Base-by-base conservation (phyloP, 2,113 vertebrate genomes). In the Taxidea taxus region DNA sequence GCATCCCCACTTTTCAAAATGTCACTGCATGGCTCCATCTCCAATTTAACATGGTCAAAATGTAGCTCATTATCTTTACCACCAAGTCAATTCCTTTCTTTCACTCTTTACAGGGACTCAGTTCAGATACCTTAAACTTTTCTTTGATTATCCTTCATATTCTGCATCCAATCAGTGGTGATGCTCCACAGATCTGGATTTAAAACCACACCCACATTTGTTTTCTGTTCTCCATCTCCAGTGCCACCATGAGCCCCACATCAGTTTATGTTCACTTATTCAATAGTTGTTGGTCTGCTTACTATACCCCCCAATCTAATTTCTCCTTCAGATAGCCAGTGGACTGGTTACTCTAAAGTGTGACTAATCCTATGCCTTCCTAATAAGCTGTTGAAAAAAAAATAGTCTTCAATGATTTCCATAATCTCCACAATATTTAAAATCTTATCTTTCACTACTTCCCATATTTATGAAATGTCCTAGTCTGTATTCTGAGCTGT, bases 41-140 rank as follows among this genome's bases (percentile, higher is more conserved):
- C 54, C 27, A 60, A 64, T 74, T 82, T 42, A 60, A 25, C 51
- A 39, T 83, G 42, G 27, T 83, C 42, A 70, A 89, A 83, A 90
- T 75, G 66, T 20, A 83, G 64, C 6, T 42, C 29, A 27, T 83
- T 77, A 62, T 83, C 64, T 51, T 74, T 21, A 89, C 54, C 20
- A 68, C 54, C 80, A 66, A 68, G 58, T 95, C 58, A 85, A 14
- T n/a, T 84, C 15, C 80, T 88, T 90, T 84, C 77, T 90, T 95
- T 90, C 23, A 31, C 37, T 90, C n/a, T 5, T 54, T 58, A 12
- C 37, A 66, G 34, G 29, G 54, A 89, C 7, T 90, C 8, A 77
- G 12, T 47, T 20, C 29, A 64, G 39, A 37, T 66, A 66, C 29
- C 16, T 54, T 60, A 90, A 90, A 60, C 44, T 44, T 7, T 77